Evolutionary conservation across 2,888 invertebrate species (phyloP), one percentile per base, ranked within the genome.

Genomic region (Philonicus albiceps): DNA sequence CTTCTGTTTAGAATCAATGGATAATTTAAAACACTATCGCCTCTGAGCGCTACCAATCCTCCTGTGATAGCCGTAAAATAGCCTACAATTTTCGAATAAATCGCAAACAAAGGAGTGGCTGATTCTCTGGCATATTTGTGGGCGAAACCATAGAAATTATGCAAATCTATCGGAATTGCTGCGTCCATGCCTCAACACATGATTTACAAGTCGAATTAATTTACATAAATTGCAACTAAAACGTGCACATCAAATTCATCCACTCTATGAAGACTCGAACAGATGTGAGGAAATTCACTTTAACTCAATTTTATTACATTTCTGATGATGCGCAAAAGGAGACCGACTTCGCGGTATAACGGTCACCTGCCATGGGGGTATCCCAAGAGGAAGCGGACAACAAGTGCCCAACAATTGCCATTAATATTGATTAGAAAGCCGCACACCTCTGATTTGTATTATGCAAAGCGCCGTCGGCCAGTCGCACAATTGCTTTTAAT

Each of bases 401-500:
- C 43, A 8, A 64, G 19, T 64, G 64, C 7, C 64, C 40, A 76
- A 76, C 34, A 22, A 34, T 76, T 27, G 19, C 80, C 80, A 53
- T 80, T 53, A 80, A 80, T 31, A 53, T 80, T 80, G 80, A 80
- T 80, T 80, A 80, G 80, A 80, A 30, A 27, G 53, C 80, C 49
- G 40, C 30, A 30, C 30, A 40, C 49, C 80, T 80, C 43, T 11
- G 80, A 80, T 80, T 80, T 80, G 43, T 40, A 80, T 80, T 74
- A 49, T 30, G 22, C 27, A 53, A 27, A 80, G 7, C 49, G 37
- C 31, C n/a, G 43, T 30, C 80, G 27, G 27, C 27, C 49, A 43
- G 30, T 83, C 13, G 40, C 49, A 83, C 72, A 72, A 72, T 31
- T 83, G 83, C 11, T 37, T 78, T 83, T 72, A 83, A 83, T 83